Base-by-base conservation (phyloP, 2,888 invertebrate species). In the Globia sparganii region DNA sequence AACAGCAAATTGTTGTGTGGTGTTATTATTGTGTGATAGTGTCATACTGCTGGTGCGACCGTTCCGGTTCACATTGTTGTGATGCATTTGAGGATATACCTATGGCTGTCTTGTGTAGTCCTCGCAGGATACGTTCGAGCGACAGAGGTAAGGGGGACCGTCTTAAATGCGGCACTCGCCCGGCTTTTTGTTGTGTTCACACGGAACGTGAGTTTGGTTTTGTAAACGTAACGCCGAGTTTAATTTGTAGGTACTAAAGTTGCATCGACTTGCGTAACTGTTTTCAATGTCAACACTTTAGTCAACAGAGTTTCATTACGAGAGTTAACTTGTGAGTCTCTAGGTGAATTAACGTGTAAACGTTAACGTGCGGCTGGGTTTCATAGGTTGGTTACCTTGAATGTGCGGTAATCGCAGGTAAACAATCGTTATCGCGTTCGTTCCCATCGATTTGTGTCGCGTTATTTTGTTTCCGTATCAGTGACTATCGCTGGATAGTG, bases 31-130 rank as follows among this genome's bases (percentile, higher is more conserved):
- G 93, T 92, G 94, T 94, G 94, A 93, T 94, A 92, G 95, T 96
- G 96, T 91, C 85, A 91, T 91, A 92, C 89, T 92, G 92, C 92
- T 92, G 91, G 94, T 94, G 95, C 94, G 92, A 93, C 94, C 91
- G 92, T 91, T 92, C 92, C 93, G 88, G 92, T 92, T 94, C 92
- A 93, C 92, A 91, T 95, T 96, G 95, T 97, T 97, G 97, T 97
- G 97, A 98, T 98, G 98, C 97, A 98, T 97, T 97, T 97, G 95
- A 97, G 98, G 98, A 98, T 98, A 97, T 97, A 97, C 94, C 96
- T 97, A 97, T 97, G 97, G 97, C 96, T 98, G 97, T 97, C 97
- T 97, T 97, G 97, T 97, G 97, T 97, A 96, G 97, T 97, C 97
- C 97, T 98, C 94, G 96, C 97, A 94, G 97, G 97, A 97, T 98